Conservation (phyloP, 2,888 invertebrate genomes). For the Drosophila subsilvestris region DNA sequence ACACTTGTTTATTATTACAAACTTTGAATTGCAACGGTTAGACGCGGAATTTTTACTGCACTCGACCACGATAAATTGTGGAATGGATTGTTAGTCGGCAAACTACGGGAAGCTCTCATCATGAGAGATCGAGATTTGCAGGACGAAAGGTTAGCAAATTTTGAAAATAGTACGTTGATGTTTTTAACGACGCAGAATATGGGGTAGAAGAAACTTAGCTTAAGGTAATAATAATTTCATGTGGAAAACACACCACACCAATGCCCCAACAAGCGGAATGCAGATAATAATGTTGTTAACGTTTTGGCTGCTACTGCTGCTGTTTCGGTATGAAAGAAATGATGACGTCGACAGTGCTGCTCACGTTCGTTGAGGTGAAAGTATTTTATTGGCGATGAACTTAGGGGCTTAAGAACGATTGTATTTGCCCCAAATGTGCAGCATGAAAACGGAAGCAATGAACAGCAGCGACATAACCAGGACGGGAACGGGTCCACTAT, state of each 20-base stretch:
- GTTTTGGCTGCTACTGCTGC: slow-evolving; percentile 21
- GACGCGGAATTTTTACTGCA: slow-evolving; percentile 49
- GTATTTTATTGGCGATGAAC: slow-evolving; percentile 64
- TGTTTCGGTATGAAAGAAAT: slow-evolving; percentile 60
- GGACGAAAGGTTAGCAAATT: slow-evolving; percentile 54
- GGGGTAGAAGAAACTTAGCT: slow-evolving; percentile 62
- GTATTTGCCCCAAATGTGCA: slow-evolving; percentile 99
- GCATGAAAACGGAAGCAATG: slow-evolving; percentile 99
- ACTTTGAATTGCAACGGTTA: slow-evolving; percentile 45
- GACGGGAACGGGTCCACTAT: slow-evolving; percentile 99
- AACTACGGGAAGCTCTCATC: slow-evolving; percentile 28
- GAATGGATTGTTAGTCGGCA: slow-evolving; percentile 64
- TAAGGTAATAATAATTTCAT: slow-evolving; percentile 76
- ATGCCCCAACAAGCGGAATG: slow-evolving; percentile 67
- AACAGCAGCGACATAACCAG: slow-evolving; percentile 99
- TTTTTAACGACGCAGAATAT: slow-evolving; percentile 50
- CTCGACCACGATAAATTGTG: slow-evolving; percentile 77
- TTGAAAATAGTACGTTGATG: slow-evolving; percentile 55
- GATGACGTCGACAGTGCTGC: slow-evolving; percentile 74
- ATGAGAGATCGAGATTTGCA: slow-evolving; percentile 33
- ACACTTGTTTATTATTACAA: slow-evolving; percentile 56
- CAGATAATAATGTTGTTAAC: slow-evolving; percentile 45
- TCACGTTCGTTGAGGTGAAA: slow-evolving; percentile 73
- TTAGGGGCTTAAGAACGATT: slow-evolving; percentile 88
- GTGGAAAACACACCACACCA: slow-evolving; percentile 65